Evolutionary conservation across 2,113 vertebrate genomes (phyloP), one percentile per base, ranked within the genome.

Genomic region (Salvelinus namaycush): DNA sequence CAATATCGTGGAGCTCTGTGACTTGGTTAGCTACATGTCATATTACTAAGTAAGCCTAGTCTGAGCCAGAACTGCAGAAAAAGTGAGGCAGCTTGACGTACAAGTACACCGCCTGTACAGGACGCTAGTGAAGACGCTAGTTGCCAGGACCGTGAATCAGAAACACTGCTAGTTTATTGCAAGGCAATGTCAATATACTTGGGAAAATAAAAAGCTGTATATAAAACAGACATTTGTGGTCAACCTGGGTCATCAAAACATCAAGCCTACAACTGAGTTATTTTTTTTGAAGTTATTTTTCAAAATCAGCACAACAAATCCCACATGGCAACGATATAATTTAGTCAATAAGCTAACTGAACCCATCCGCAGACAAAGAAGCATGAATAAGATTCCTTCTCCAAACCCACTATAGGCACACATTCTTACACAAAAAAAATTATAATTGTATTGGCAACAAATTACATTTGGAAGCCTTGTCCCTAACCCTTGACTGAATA

Each of bases 401-500:
- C 2, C 34, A 69, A n/a, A 67, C 65, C 64, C 8, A 16, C 4
- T 14, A 11, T 22, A 13, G 2, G 12, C 9, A 65, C 62, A 65
- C 24, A 26, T 65, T 3, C 24, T 26, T 7, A 22, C 9, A 24
- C 12, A 27, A 6, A 5, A 29, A 6, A 6, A 34, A 34, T 6
- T 34, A 34, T 31, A 34, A 6, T 7, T 79, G 62, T 24, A 70
- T 82, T 74, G 84, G 54, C 27, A 88, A 73, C 74, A 90, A 22
- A 86, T 44, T 11, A 44, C 39, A 44, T 87, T 60, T 6, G 5
- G 69, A 1, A 20, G 73, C 75, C 26, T 64, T n/a, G 76, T 62
- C 16, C 81, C 51, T 77, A 86, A 89, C 74, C 57, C 24, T 65
- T 73, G 68, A 79, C 77, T 82, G 75, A 88, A 81, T 66, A 72